Evolutionary conservation across 1,140 invertebrate species (phyloP), one percentile per base, ranked within the genome.

Genomic region (Caerostris extrusa): DNA sequence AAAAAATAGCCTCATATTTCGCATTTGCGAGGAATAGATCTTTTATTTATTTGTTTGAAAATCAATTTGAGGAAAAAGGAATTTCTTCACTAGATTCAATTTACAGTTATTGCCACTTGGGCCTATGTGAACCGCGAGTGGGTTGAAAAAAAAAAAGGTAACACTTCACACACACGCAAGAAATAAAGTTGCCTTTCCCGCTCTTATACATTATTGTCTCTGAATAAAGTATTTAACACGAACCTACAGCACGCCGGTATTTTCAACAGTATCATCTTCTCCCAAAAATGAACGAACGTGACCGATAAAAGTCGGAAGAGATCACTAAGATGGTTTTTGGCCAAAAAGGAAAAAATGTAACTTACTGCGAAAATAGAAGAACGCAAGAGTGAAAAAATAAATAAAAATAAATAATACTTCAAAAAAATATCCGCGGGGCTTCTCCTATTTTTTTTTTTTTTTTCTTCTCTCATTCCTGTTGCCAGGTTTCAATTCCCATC

Each of bases 401-500:
- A 64, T 53, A 60, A n/a, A 90, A 90, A 77, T 77, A 91, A 91
- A 91, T 91, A 91, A 91, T 81, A 91, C 34, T 34, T 34, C 67
- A 10, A 69, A 91, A 71, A 82, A 91, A 82, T 91, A 91, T 91
- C 90, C 56, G 57, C 58, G 14, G 56, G 61, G 34, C 57, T 34
- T 34, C 34, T 0, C 34, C 34, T 1, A n/a, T n/a, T 34, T 34
- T 34, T 34, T 34, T 34, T 34, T 34, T 83, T 34, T 34, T 55
- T 17, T 82, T 91, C 61, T n/a, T 58, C 58, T 34, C 55, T 89
- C 50, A 53, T 89, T 82, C 69, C 56, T 34, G 55, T 91, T 91
- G 71, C 90, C 90, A 91, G 90, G 82, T 91, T 91, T 91, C 90
- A 82, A 82, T 91, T 91, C 90, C 90, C 90, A 82, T 77, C 34